phyloP scores from a whole-genome alignment of 1,140 invertebrate genomes.

The Colletes gigas region DNA sequence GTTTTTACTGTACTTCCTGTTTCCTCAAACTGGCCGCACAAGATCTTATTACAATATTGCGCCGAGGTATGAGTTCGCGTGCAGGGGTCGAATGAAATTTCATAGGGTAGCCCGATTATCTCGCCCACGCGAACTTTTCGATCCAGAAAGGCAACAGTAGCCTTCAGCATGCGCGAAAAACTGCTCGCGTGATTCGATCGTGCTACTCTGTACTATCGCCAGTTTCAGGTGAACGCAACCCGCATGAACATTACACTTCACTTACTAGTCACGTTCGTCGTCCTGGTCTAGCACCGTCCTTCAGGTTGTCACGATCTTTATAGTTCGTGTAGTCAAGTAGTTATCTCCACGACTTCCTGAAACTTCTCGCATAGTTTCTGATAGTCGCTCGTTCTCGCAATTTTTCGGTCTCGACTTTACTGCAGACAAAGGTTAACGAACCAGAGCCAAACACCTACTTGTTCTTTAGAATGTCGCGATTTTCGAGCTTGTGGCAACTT shows the following conservation, averaged over 20 bases:
- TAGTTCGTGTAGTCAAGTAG: too few species aligned
- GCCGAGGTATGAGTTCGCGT: background rate
- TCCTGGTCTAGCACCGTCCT: too few species aligned
- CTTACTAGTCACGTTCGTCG: background rate
- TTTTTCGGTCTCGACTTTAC: too few species aligned
- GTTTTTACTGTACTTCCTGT: too few species aligned
- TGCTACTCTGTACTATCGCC: background rate
- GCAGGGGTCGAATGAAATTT: constrained; percentile 6
- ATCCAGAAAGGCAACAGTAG: constrained; percentile 6
- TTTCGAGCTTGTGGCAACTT: too few species aligned
- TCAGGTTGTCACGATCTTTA: too few species aligned
- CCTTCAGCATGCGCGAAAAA: background rate
- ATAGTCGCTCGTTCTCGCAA: too few species aligned
- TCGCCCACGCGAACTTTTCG: constrained; percentile 3
- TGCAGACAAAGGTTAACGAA: too few species aligned
- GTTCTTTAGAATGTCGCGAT: too few species aligned
- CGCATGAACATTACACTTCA: background rate
- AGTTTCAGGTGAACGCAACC: background rate
- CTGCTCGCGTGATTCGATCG: background rate
- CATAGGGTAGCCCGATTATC: background rate
- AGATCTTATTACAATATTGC: background rate
- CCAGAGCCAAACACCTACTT: too few species aligned
- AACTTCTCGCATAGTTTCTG: too few species aligned
- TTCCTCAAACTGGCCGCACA: background rate
- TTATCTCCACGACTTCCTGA: too few species aligned